Evolutionary conservation across 1,140 invertebrate species (phyloP), one percentile per base, ranked within the genome.

Genomic region (Bombus waltoni): DNA sequence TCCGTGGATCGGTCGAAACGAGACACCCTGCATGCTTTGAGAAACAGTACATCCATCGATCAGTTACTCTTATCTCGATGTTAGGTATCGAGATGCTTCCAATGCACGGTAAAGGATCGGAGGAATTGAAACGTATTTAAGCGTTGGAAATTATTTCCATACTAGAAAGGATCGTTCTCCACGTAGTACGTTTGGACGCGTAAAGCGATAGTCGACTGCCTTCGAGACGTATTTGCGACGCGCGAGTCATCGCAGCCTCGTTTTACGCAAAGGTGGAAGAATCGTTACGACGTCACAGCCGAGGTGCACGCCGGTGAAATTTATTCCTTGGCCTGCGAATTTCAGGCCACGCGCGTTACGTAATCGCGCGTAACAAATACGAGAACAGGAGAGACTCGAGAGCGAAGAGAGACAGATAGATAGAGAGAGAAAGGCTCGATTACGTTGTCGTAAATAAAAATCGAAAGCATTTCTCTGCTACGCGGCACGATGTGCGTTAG

Each of bases 401-500:
- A 79, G 11, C 5, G 3, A 59, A 40, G 15, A 44, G 4, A 38
- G 68, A 83, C 59, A 80, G 85, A 86, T 91, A 92, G 92, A 57
- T 25, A 28, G 42, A 18, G 77, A 83, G 92, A 93, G 93, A 94
- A 92, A 93, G 93, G 92, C 89, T 75, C 68, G 84, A 90, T 94
- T 93, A 91, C 91, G 90, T 94, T 91, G 65, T 65, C 87, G 91
- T 92, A 92, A 93, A 93, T 93, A 94, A 93, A 93, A 91, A 92
- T 92, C 88, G 81, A 84, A 87, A 86, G 88, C 88, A 91, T 91
- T 88, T 89, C 85, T 87, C 53, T 18, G 32, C 5, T 88, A 82
- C 32, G 83, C 84, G 79, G 78, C 35, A 90, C 85, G 90, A 90
- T 90, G 91, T 90, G 91, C 82, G 91, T 91, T 92, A 89, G 89